phyloP scores from a whole-genome alignment of 2,888 invertebrate genomes.

The Sthenelais limicola region DNA sequence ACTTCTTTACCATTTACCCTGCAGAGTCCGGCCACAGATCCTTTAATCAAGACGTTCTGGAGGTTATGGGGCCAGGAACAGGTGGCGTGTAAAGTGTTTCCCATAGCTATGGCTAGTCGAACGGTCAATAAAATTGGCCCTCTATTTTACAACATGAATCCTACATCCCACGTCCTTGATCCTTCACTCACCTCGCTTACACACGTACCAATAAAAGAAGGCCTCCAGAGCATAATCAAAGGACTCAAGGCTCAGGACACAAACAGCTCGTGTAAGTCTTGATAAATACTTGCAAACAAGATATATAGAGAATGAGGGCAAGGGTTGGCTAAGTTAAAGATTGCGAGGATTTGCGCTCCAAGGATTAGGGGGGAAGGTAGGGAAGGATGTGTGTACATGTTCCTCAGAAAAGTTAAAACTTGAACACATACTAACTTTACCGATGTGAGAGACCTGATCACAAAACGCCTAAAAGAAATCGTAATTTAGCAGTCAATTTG shows the following conservation, averaged over 20 bases:
- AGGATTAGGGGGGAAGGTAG: too few species aligned
- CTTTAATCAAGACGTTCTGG: slow-evolving; percentile 53
- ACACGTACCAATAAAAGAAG: slow-evolving; percentile 56
- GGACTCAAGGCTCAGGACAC: slow-evolving; percentile 56
- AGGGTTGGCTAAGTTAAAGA: too few species aligned
- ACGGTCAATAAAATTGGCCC: slow-evolving; percentile 48
- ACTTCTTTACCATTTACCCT: slow-evolving; percentile 23
- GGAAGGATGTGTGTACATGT: too few species aligned
- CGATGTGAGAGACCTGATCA: too few species aligned
- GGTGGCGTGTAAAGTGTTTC: slow-evolving; percentile 54
- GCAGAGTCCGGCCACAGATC: slow-evolving; percentile 53
- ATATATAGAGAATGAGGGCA: too few species aligned
- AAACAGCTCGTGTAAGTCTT: slow-evolving; percentile 50
- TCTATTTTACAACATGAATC: slow-evolving; percentile 46
- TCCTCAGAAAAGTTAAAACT: too few species aligned
- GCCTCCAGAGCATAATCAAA: slow-evolving; percentile 56
- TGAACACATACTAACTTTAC: too few species aligned
- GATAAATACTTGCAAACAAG: too few species aligned
- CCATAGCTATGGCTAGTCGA: slow-evolving; percentile 51
- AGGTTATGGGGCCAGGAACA: slow-evolving; percentile 56
- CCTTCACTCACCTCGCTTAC: slow-evolving; percentile 34
- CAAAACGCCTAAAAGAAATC: too few species aligned
- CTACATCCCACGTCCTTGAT: slow-evolving; percentile 2
- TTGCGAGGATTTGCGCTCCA: too few species aligned
- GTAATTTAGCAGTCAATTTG: too few species aligned